Evolutionary conservation across 2,888 invertebrate species (phyloP), one percentile per base, ranked within the genome.

Genomic region (Eupithecia dodoneata): DNA sequence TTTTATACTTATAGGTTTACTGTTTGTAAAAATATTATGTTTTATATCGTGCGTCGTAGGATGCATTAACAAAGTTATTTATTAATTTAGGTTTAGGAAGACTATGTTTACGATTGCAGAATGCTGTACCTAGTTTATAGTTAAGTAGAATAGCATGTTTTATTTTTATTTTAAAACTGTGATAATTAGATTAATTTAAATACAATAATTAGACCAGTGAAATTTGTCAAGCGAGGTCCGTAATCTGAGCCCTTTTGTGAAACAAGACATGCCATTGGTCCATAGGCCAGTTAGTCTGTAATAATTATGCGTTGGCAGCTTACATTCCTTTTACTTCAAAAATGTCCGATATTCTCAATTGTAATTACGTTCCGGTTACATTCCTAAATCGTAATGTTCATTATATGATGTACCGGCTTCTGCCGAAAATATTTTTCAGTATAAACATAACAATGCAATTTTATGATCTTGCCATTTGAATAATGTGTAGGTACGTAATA

Each of bases 91-190:
- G 79, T 80, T 94, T 93, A 91, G 92, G 83, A 90, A 87, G 93
- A 93, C 94, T 94, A 94, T 94, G 93, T 94, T 89, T 90, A 91
- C 89, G 88, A 89, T 89, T 90, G 87, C 87, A 85, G 86, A 88
- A 88, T 87, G 87, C 86, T 87, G 85, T 89, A 30, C 30, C 30
- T 30, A 87, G 86, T 87, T 86, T 52, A 10, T 73, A 72, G 75
- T 55, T 90, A 88, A 86, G 86, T 87, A 86, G 85, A 83, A 84
- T 86, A 82, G 86, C 85, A 88, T 88, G 87, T 90, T 86, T 93
- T 93, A 93, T 90, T 92, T 93, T 94, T 89, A 92, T 92, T 90
- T 91, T 93, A 89, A 89, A 94, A 91, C 95, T 95, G 95, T 95
- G 95, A 95, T 95, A 95, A 93, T 94, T 94, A 94, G 93, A 87